phyloP scores from a whole-genome alignment of 1,140 invertebrate species.

The Dysdera silvatica region DNA sequence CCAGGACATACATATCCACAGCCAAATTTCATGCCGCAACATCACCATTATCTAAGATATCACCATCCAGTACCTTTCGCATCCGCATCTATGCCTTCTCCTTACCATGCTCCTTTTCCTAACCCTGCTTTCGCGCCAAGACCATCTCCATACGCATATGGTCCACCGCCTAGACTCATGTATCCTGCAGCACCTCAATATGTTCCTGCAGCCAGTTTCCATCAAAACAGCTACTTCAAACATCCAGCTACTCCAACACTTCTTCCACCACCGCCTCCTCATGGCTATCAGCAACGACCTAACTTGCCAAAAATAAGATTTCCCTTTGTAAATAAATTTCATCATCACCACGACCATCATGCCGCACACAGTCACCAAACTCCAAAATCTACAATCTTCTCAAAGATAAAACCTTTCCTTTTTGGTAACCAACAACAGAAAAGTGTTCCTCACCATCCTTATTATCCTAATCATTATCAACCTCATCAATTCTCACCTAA shows the following conservation, averaged over 20 bases:
- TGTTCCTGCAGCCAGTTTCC: constrained; percentile 14
- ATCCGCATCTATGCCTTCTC: not conserved
- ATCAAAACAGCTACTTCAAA: not conserved
- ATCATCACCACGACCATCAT: not conserved
- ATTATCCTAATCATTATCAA: constrained; percentile 8
- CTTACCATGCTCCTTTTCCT: not conserved
- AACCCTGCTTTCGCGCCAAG: too few species aligned
- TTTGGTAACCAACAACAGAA: constrained; percentile 7
- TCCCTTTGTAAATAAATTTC: not conserved
- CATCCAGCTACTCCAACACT: not conserved
- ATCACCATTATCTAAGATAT: not conserved
- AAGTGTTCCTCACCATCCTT: constrained; percentile 14
- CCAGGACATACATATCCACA: not conserved
- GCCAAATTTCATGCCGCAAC: constrained; percentile 7
- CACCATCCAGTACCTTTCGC: not conserved
- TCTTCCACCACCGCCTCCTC: constrained; percentile 1
- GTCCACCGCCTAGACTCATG: constrained; percentile 5
- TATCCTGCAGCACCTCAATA: not conserved
- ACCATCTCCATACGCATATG: too few species aligned
- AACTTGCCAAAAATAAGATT: not conserved
- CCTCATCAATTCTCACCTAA: constrained; percentile 20
- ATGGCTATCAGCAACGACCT: constrained; percentile 1
- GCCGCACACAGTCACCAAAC: not conserved
- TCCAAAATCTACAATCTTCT: constrained; percentile 4
- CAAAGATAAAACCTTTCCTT: constrained; percentile 21